Evolutionary conservation across 2,888 invertebrate genomes (phyloP).

Genomic region (Lucinisca nassula): DNA sequence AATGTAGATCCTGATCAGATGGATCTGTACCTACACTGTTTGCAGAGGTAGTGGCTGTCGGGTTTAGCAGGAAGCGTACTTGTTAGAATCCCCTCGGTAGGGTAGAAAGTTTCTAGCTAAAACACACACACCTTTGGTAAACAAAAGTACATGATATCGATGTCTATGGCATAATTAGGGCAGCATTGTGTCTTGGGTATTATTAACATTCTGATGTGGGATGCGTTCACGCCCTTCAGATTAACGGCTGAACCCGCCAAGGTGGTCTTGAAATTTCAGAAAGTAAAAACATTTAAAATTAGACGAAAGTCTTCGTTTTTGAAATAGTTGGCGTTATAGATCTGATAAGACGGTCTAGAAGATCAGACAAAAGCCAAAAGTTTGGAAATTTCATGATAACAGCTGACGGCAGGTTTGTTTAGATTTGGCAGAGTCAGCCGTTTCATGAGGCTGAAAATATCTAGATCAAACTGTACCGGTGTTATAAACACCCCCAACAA

Average conservation of each 20-base stretch:
- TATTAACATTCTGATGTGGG: no score
- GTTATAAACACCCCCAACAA: neutral
- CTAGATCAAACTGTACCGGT: neutral
- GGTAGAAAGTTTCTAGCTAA: no score
- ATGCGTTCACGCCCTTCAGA: neutral
- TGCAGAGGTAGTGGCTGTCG: no score
- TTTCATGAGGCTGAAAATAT: neutral
- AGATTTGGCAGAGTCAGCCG: constrained; percentile 53
- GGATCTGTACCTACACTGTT: no score
- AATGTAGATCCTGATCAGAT: no score
- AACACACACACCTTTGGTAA: no score
- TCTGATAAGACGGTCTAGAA: constrained; percentile 67
- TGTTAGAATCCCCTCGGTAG: no score
- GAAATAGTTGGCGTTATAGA: constrained; percentile 18
- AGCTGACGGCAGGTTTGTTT: constrained; percentile 54
- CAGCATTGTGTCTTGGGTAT: no score
- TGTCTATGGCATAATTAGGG: no score
- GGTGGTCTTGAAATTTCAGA: constrained; percentile 1
- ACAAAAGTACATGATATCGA: no score
- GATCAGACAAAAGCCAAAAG: constrained; percentile 71
- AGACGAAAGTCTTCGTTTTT: neutral
- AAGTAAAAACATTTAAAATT: neutral
- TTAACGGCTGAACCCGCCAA: neutral
- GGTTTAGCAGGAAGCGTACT: no score
- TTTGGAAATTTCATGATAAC: constrained; percentile 68